Evolutionary conservation across 2,113 vertebrate genomes (phyloP), one percentile per base, ranked within the genome.

Genomic region (Trichomycterus rosablanca): DNA sequence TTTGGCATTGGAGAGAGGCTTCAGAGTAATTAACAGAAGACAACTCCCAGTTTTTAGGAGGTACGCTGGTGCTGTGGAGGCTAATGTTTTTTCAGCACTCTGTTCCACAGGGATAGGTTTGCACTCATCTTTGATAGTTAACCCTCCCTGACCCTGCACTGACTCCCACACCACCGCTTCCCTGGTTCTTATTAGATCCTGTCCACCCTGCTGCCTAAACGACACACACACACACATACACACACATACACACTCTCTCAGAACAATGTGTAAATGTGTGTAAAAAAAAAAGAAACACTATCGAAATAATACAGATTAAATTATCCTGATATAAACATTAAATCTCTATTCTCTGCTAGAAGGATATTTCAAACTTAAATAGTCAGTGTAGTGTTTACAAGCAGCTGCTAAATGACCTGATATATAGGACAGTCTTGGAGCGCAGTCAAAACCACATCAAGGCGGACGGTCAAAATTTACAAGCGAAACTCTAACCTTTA

Each of bases 101-200:
- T 82, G 84, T 86, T 87, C 80, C 84, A 86, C 83, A 84, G 81
- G 83, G 84, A 86, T 83, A 83, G 68, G 81, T 86, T 86, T 88
- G 84, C 82, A 84, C 83, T 87, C 84, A 86, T 86, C 87, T 87
- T 86, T 87, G 84, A 86, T 83, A 84, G 85, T 86, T 87, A 84
- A 87, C 84, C 83, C 75, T 52, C 49, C 39, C 76, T 78, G 84
- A 89, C 87, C 81, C 65, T 66, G 77, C 75, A 68, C 73, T 77
- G 76, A 83, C 79, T 82, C 81, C 80, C 80, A 84, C 82, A 84
- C 78, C 74, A 75, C 67, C 58, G 57, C 49, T 72, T 75, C 81
- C 76, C 84, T 87, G 87, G 83, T 87, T 87, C 84, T 84, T 80
- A 84, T 86, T 88, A 88, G 76, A 73, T 77, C 59, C 65, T 72